Evolutionary conservation across 2,113 vertebrate species (phyloP), one percentile per base, ranked within the genome.

Genomic region (Corapipo altera): DNA sequence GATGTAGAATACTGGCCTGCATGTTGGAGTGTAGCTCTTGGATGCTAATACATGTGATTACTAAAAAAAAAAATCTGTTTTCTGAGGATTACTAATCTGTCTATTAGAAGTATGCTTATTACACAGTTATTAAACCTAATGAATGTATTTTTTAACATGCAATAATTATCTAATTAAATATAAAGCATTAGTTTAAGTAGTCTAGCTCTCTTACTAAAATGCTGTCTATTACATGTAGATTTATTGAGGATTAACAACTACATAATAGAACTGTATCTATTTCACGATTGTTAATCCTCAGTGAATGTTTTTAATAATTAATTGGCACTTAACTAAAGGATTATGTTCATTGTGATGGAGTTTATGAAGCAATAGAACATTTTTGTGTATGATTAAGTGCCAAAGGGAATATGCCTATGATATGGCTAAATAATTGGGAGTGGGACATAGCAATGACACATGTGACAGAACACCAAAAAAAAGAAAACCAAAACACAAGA

Each of bases 291-390:
- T 88, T 97, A 97, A 97, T 97, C 96, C 96, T 95, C 93, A 94
- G 10, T 94, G 91, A 95, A 91, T 97, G 96, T 97, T 97, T 97
- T 96, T 89, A 97, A 97, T 97, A 96, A 97, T 97, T 97, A 97
- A 97, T 96, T 97, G 96, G 87, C 94, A 97, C 96, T 97, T 95
- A 97, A 95, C 95, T 89, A 88, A 92, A 91, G 94, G 96, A 97
- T 97, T 97, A 95, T 93, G 85, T 86, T 97, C 83, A 87, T 96
- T 97, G 93, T 96, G 93, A 55, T 83, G 65, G 83, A 93, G 83
- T 96, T 95, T 74, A 91, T 95, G 93, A 88, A 97, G 94, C 76
- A 91, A 30, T 80, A 80, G 70, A 91, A 82, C 22, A 6, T 75
- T 88, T 92, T 90, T 88, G 85, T 70, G 84, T 75, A 91, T 10